Percentiles rank a stretch among this genome's conserved stretches.
These are phyloP conservation scores for Sylvia atricapilla DNA, from an alignment of 2,113 vertebrate species.

Conservation along the genomic window DNA sequence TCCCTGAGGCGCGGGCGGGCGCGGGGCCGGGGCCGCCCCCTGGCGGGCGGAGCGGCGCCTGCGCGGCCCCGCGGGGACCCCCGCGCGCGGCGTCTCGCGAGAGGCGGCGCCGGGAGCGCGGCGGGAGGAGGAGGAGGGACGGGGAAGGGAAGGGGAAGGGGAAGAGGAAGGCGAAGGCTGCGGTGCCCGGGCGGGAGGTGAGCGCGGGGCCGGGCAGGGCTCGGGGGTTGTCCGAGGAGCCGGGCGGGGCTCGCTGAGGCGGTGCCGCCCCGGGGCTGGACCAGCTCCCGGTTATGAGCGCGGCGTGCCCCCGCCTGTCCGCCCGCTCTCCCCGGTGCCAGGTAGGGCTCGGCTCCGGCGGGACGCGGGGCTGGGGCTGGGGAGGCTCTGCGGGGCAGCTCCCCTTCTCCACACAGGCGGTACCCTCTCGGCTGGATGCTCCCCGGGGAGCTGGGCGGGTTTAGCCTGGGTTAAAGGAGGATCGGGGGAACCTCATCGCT, in stretches of 20 bases:
- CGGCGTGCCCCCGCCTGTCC: background rate
- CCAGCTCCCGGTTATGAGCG: background rate
- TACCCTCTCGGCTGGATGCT: background rate
- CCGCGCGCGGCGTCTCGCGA: constrained; percentile 27
- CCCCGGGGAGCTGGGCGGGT: background rate
- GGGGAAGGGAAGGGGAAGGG: background rate
- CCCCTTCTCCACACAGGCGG: background rate
- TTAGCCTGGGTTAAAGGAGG: background rate
- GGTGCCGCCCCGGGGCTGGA: background rate
- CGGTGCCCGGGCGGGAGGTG: background rate
- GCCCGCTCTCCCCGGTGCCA: background rate
- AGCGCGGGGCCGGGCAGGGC: background rate
- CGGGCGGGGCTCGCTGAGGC: background rate
- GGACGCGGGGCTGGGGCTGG: background rate
- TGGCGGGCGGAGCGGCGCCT: background rate
- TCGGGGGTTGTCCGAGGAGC: background rate
- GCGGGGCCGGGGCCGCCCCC: background rate
- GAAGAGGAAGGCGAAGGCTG: background rate
- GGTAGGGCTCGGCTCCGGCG: background rate
- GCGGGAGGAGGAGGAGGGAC: background rate
- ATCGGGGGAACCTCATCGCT: background rate
- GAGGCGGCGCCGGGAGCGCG: background rate
- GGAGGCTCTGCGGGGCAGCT: background rate
- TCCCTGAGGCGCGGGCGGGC: background rate
- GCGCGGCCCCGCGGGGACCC: background rate